phyloP scores from a whole-genome alignment of 2,113 vertebrate genomes.

The Nicator chloris region DNA sequence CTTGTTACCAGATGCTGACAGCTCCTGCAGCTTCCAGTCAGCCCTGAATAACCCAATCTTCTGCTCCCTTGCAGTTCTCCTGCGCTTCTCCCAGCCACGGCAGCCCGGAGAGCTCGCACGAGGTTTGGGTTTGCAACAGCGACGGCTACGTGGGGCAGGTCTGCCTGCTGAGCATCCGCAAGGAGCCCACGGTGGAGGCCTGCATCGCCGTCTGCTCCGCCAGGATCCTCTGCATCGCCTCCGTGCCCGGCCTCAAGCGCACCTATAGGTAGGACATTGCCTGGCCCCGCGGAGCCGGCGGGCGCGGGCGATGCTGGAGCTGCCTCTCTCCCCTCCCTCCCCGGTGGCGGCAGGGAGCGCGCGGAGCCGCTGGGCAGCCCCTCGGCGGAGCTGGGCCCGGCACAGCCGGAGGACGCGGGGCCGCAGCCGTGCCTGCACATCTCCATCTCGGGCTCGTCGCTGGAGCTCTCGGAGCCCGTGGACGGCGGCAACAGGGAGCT shows the following conservation, averaged over 20 bases:
- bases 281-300: fast-evolving
- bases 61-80: conserved; percentile 81
- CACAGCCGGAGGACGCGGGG: conserved; percentile 28
- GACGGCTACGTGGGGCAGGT: conserved; percentile 98
- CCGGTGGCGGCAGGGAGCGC: conserved; percentile 70
- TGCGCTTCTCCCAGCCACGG: conserved; percentile 96
- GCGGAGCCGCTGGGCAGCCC: conserved; percentile 57
- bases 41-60: neutral
- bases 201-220: conserved; percentile 97
- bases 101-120: conserved; percentile 86
- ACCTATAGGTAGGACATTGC: conserved; percentile 25
- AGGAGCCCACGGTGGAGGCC: conserved; percentile 94
- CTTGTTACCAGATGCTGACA: fast-evolving
- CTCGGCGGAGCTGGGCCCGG: conserved; percentile 7
- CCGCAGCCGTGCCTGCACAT: conserved; percentile 90
- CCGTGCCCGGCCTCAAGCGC: conserved; percentile 90
- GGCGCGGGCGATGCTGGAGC: neutral
- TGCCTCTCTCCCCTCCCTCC: neutral
- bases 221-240: conserved; percentile 94
- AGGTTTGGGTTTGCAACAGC: conserved; percentile 99
- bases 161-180: conserved; percentile 91
- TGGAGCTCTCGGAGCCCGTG: conserved; percentile 80
- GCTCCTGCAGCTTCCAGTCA: fast-evolving
- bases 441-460: conserved; percentile 89
- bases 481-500: conserved; percentile 79